phyloP scores from a whole-genome alignment of 2,797 vertebrate species.

The Furcifer pardalis region DNA sequence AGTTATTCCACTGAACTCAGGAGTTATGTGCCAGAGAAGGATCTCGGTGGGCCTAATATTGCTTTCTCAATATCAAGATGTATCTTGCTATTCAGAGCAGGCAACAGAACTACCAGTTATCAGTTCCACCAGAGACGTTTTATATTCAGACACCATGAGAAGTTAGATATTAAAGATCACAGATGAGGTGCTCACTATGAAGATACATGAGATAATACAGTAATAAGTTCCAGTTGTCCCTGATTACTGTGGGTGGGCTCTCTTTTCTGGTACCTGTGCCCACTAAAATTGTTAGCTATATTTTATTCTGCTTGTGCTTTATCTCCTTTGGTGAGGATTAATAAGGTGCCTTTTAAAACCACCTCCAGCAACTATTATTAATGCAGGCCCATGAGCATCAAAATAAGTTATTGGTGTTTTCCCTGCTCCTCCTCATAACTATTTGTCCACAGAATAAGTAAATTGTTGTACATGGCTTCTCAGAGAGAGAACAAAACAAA shows the following conservation, averaged over 20 bases:
- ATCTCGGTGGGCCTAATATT: neutral
- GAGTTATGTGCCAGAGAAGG: neutral
- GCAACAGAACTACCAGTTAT: neutral
- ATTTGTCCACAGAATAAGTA: neutral
- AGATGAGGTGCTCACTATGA: neutral
- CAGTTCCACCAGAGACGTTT: neutral
- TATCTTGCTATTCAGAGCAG: neutral
- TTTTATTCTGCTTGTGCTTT: neutral
- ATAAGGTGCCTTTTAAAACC: neutral
- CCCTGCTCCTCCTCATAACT: neutral
- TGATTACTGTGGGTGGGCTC: neutral
- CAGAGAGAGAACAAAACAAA: too few relatives aligned
- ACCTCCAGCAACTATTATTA: neutral
- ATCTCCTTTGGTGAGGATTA: neutral
- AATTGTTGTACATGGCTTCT: too few relatives aligned
- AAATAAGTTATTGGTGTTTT: neutral
- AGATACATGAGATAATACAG: neutral
- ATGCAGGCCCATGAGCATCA: neutral
- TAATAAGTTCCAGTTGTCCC: neutral
- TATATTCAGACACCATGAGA: neutral
- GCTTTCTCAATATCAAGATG: neutral
- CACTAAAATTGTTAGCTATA: neutral
- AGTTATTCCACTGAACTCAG: neutral
- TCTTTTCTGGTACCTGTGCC: neutral
- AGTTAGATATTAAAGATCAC: neutral